Evolutionary conservation across 2,888 invertebrate species (phyloP).

Genomic region (Tetanocera ferruginea): DNA sequence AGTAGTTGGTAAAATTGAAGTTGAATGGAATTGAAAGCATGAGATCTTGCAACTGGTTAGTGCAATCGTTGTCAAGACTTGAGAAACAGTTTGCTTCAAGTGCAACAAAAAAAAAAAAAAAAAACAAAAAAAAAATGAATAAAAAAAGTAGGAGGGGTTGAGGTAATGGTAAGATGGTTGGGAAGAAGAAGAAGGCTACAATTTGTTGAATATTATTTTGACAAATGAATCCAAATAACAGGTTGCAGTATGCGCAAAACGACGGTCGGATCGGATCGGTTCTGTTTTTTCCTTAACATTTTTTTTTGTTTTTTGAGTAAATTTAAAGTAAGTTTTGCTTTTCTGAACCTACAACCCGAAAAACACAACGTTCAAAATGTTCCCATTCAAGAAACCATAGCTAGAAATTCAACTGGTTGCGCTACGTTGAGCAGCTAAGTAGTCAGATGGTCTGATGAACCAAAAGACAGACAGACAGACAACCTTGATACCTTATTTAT

Average conservation of each 20-base stretch:
- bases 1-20: background rate
- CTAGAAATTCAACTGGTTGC: constrained; percentile 7
- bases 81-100: background rate
- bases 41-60: constrained; percentile 15
- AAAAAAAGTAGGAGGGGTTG: background rate
- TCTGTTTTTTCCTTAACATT: constrained; percentile 20
- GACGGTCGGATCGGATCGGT: constrained; percentile 7
- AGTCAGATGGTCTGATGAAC: background rate
- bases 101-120: background rate
- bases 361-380: background rate
- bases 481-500: constrained; percentile 70
- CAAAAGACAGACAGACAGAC: constrained; percentile 49
- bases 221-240: constrained; percentile 72
- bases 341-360: too few species aligned
- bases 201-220: constrained; percentile 62
- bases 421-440: background rate
- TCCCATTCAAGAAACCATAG: constrained; percentile 42
- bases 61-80: background rate
- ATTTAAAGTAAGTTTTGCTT: background rate
- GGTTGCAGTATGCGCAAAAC: constrained; percentile 63
- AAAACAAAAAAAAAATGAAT: background rate
- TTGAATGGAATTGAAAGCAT: background rate
- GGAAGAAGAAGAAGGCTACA: background rate
- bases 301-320: constrained; percentile 41
- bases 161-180: background rate